phyloP scores from a whole-genome alignment of 2,113 vertebrate genomes.

The Scartelaos histophorus region DNA sequence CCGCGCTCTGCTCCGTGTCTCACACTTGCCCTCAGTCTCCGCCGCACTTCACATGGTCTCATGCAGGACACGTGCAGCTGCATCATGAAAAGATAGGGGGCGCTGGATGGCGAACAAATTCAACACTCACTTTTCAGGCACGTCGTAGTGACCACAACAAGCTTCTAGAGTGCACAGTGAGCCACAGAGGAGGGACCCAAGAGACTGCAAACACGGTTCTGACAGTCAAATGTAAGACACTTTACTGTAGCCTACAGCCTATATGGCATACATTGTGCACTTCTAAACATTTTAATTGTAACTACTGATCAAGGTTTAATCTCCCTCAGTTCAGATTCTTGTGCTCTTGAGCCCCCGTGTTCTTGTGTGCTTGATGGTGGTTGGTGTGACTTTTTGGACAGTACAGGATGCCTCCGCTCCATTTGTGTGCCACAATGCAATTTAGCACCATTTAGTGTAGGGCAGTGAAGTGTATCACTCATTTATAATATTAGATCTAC shows the following conservation, averaged over 20 bases:
- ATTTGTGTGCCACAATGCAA: no score
- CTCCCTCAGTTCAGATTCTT: no score
- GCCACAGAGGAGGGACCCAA: constrained; percentile 26
- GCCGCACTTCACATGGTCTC: constrained; percentile 69
- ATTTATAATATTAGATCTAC: no score
- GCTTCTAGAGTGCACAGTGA: constrained; percentile 51
- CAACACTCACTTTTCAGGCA: constrained; percentile 59
- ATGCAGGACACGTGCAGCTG: constrained; percentile 25
- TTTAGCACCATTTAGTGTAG: no score
- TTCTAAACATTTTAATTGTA: background rate
- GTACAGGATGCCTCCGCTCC: no score
- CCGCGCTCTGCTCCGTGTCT: constrained; percentile 57
- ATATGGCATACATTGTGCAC: background rate
- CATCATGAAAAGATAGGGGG: constrained; percentile 12
- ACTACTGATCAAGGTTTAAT: no score
- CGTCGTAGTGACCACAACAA: constrained; percentile 52
- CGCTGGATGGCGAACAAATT: constrained; percentile 55
- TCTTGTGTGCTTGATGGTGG: no score
- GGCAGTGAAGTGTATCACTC: no score
- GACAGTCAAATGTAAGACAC: constrained; percentile 63
- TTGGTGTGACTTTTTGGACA: no score
- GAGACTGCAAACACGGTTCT: constrained; percentile 18
- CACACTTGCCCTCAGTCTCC: constrained; percentile 64
- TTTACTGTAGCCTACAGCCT: background rate
- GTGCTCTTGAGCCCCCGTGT: no score